phyloP scores from a whole-genome alignment of 2,113 vertebrate species.

The Sardina pilchardus region DNA sequence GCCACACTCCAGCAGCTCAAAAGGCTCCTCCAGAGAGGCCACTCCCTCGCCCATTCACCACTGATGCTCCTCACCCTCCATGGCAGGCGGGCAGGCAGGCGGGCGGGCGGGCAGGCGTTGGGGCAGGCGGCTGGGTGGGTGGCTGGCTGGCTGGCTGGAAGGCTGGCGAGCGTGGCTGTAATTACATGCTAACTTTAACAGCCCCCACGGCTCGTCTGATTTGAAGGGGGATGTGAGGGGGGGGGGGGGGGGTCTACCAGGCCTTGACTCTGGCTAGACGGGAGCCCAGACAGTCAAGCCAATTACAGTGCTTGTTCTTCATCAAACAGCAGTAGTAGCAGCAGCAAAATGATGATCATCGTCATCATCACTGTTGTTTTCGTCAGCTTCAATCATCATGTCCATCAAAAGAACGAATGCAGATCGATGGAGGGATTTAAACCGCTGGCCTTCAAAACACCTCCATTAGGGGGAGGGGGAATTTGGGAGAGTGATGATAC shows the following conservation, averaged over 20 bases:
- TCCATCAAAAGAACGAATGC: not conserved
- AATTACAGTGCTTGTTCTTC: slow-evolving; percentile 12
- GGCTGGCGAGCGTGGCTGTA: not conserved
- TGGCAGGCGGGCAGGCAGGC: not conserved
- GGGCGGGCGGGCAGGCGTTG: not conserved
- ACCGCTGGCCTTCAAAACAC: not conserved
- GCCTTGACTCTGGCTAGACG: not conserved
- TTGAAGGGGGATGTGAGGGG: not conserved
- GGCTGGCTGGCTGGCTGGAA: not conserved
- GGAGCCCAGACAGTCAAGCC: not conserved
- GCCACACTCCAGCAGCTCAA: slow-evolving; percentile 63
- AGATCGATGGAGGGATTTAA: not conserved
- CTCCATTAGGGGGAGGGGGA: not conserved
- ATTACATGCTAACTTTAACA: not conserved
- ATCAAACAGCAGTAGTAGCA: slow-evolving; percentile 20
- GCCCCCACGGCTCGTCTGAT: not conserved
- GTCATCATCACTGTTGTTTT: not conserved
- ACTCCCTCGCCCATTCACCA: slow-evolving; percentile 72
- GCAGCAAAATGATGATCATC: slow-evolving; percentile 10
- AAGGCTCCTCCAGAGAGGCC: slow-evolving; percentile 73
- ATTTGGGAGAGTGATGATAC: not conserved
- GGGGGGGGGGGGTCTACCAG: not conserved
- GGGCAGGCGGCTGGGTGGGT: not conserved
- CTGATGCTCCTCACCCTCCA: slow-evolving; percentile 67
- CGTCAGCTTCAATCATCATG: not conserved